phyloP scores from a whole-genome alignment of 2,888 invertebrate species.

The Pheosia tremula region DNA sequence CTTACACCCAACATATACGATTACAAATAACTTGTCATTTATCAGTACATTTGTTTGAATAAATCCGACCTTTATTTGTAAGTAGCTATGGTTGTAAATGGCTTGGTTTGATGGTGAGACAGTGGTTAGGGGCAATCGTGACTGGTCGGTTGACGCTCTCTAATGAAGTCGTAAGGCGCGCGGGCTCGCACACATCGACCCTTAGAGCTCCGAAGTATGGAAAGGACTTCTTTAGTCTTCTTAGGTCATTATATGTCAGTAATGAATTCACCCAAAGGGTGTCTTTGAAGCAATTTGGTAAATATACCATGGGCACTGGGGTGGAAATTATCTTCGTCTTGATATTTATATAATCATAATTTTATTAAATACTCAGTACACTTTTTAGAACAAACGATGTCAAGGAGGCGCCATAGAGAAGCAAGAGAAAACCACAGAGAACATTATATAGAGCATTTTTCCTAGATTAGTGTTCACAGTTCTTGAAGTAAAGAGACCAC shows the following conservation, averaged over 20 bases:
- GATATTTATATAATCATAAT: too few relatives aligned
- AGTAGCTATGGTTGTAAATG: not conserved
- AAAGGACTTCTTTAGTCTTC: too few relatives aligned
- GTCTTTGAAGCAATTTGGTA: too few relatives aligned
- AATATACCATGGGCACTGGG: too few relatives aligned
- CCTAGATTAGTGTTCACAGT: too few relatives aligned
- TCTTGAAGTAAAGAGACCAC: too few relatives aligned
- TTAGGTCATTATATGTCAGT: not conserved
- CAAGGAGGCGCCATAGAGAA: too few relatives aligned
- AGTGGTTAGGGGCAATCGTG: constrained; percentile 57
- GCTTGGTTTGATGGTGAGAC: constrained; percentile 17
- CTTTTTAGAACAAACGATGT: too few relatives aligned
- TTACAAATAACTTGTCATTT: not conserved
- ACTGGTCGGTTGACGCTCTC: constrained; percentile 67
- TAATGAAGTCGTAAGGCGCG: constrained; percentile 74
- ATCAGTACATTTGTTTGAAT: not conserved
- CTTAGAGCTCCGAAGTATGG: constrained; percentile 33
- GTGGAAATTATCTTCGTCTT: too few relatives aligned
- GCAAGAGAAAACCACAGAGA: too few relatives aligned
- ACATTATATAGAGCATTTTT: too few relatives aligned
- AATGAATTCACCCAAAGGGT: not conserved
- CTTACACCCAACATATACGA: accelerated
- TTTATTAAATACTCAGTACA: too few relatives aligned
- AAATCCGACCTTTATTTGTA: not conserved
- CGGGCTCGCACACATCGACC: constrained; percentile 41